phyloP scores from a whole-genome alignment of 2,797 vertebrate species.

The Dendrocincla fuliginosa region DNA sequence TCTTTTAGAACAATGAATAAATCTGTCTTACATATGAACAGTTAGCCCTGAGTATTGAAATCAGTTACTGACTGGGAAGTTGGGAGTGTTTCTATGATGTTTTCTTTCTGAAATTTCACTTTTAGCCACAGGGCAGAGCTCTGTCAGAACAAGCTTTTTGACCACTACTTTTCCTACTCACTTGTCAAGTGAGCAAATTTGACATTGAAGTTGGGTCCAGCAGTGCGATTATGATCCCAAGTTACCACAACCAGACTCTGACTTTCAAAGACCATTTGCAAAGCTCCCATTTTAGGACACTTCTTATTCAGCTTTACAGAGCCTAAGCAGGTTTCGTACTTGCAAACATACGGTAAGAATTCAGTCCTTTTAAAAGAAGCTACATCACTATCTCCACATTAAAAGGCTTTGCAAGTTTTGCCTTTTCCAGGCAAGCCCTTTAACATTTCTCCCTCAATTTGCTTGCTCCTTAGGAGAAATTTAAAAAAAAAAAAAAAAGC shows the following conservation, averaged over 20 bases:
- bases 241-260: background rate
- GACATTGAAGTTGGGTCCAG: background rate
- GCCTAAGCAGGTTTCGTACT: background rate
- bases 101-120: background rate
- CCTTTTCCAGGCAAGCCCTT: background rate
- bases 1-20: background rate
- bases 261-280: background rate
- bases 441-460: background rate
- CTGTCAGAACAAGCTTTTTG: background rate
- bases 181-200: background rate
- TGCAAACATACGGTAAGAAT: background rate
- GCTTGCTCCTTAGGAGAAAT: background rate
- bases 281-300: background rate
- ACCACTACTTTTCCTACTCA: background rate
- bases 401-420: background rate
- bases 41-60: background rate
- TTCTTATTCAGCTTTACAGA: background rate
- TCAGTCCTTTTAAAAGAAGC: background rate
- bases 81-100: rapidly evolving
- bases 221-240: background rate
- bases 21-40: background rate
- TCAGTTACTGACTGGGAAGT: rapidly evolving
- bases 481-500: background rate
- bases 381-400: background rate
- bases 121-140: background rate